Conservation (phyloP, 1,140 invertebrate genomes). For the Pseudomyrmex concolor region DNA sequence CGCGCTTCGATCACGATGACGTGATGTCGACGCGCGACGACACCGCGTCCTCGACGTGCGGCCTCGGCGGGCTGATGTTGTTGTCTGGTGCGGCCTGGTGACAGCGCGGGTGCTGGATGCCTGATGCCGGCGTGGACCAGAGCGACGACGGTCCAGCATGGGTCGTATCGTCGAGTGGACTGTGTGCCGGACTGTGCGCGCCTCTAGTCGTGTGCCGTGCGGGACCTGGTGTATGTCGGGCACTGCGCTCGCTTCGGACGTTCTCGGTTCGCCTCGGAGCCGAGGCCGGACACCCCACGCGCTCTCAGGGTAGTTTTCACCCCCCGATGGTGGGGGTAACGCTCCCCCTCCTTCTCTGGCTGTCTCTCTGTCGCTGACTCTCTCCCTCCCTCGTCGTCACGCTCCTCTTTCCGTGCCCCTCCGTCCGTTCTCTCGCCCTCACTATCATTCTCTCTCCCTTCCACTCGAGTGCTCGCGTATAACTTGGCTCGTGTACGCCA, state of each 20-base stretch:
- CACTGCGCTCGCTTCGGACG: slow-evolving; percentile 84
- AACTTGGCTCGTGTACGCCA: slow-evolving; percentile 11
- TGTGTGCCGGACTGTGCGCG: slow-evolving; percentile 85
- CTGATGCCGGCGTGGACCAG: slow-evolving; percentile 81
- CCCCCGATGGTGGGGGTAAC: slow-evolving; percentile 81
- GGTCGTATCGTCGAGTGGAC: slow-evolving; percentile 85
- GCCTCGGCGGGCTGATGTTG: slow-evolving; percentile 25
- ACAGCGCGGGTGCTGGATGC: slow-evolving; percentile 72
- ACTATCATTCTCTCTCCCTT: slow-evolving; percentile 36
- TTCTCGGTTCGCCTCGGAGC: slow-evolving; percentile 80
- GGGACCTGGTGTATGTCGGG: slow-evolving; percentile 81
- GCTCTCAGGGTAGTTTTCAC: slow-evolving; percentile 84
- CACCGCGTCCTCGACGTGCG: slow-evolving; percentile 47
- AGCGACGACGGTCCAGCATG: slow-evolving; percentile 84
- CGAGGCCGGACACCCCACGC: slow-evolving; percentile 83
- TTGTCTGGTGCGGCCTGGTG: slow-evolving; percentile 54
- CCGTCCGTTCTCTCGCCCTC: slow-evolving; percentile 19
- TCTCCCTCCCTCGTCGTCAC: slow-evolving; percentile 32
- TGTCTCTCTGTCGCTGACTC: slow-evolving; percentile 38
- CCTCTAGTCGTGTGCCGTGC: slow-evolving; percentile 81
- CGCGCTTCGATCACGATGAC: slow-evolving; percentile 18
- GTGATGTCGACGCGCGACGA: slow-evolving; percentile 20
- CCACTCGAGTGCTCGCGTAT: slow-evolving; percentile 28
- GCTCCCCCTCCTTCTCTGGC: slow-evolving; percentile 17
- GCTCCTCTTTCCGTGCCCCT: slow-evolving; percentile 18